These are phyloP conservation scores for Clarias macrocephalus DNA, from an alignment of 2,113 vertebrate genomes.

Conservation along the genomic window DNA sequence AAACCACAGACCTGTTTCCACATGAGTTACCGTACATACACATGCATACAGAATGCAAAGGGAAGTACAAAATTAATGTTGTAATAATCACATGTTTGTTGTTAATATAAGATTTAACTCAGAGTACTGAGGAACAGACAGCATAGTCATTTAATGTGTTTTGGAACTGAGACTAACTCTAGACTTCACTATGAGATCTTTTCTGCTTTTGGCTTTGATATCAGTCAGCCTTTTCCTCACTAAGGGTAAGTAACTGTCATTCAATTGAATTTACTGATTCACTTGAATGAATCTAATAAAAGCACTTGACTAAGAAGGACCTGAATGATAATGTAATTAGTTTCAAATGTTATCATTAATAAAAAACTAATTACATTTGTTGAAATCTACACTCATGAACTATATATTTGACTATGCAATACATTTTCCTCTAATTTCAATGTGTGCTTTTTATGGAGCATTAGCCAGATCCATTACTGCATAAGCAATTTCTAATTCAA, in stretches of 20 bases:
- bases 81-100: constrained; percentile 55
- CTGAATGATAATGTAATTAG: no score
- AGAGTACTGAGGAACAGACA: background rate
- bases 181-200: constrained; percentile 33
- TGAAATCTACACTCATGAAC: background rate
- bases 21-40: background rate
- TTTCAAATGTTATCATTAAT: no score
- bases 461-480: background rate
- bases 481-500: background rate
- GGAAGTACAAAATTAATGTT: constrained; percentile 39
- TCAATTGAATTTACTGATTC: background rate
- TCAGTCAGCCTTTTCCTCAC: constrained; percentile 25
- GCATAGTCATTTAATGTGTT: background rate
- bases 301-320: no score
- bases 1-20: constrained; percentile 45
- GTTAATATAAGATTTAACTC: constrained; percentile 43
- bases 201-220: constrained; percentile 46
- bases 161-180: background rate
- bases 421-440: background rate
- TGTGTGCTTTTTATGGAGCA: background rate
- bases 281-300: background rate
- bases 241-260: constrained; percentile 57
- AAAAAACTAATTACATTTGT: background rate
- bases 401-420: background rate
- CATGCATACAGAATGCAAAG: background rate